phyloP scores from a whole-genome alignment of 2,888 invertebrate species.

The Cinara cedri region DNA sequence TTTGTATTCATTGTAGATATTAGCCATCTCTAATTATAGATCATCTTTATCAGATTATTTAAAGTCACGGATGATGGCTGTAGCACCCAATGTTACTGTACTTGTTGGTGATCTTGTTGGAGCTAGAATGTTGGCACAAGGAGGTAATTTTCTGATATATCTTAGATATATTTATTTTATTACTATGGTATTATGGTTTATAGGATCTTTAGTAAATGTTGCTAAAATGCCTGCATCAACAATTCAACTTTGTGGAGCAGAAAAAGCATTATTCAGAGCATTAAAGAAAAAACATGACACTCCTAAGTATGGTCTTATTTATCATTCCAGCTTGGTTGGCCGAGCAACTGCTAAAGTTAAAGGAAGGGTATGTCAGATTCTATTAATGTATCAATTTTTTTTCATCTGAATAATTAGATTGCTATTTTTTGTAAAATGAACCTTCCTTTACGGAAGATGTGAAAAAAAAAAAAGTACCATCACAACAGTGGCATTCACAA shows the following conservation, averaged over 20 bases:
- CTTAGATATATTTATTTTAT: not conserved
- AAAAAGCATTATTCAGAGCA: conserved; percentile 96
- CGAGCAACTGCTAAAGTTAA: conserved; percentile 89
- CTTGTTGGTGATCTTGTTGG: conserved; percentile 97
- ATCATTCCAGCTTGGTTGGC: conserved; percentile 92
- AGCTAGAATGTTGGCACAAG: conserved; percentile 93
- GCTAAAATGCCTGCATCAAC: conserved; percentile 99
- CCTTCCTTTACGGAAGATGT: too few relatives aligned
- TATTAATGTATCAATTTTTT: too few relatives aligned
- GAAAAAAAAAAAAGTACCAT: too few relatives aligned
- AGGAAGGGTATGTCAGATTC: conserved; percentile 67
- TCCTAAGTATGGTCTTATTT: conserved; percentile 98
- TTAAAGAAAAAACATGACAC: conserved; percentile 97
- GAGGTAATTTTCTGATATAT: conserved; percentile 68
- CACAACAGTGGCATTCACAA: too few relatives aligned
- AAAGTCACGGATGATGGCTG: conserved; percentile 95
- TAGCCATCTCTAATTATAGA: conserved; percentile 89
- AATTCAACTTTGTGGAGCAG: conserved; percentile 96
- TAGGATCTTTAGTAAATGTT: conserved; percentile 85
- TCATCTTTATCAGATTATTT: conserved; percentile 91
- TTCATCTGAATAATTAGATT: not conserved
- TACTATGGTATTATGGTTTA: conserved; percentile 32
- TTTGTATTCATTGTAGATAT: conserved; percentile 66
- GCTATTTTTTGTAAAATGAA: too few relatives aligned
- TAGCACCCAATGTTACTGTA: conserved; percentile 96